Conservation (phyloP, 1,140 invertebrate genomes). For the Aphelinus atriplicis region DNA sequence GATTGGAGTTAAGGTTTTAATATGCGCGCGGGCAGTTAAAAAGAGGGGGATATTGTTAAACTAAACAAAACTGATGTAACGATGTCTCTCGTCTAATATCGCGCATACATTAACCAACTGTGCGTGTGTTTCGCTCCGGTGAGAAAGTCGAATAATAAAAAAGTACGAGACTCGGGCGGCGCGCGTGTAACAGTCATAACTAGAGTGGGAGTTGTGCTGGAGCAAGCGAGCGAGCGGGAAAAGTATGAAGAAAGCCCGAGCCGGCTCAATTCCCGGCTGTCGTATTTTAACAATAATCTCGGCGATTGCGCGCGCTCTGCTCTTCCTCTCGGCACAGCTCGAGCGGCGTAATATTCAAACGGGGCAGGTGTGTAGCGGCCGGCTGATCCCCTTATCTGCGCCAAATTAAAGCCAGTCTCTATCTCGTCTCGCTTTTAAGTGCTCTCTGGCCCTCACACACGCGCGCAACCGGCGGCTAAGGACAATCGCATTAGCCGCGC, state of each 20-base stretch:
- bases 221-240: background rate
- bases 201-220: background rate
- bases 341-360: slow-evolving; percentile 37
- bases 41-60: too few relatives aligned
- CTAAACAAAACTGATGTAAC: too few relatives aligned
- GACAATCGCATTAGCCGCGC: slow-evolving; percentile 60
- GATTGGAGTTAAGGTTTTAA: too few relatives aligned
- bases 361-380: slow-evolving; percentile 35
- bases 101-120: too few relatives aligned
- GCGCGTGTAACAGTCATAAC: too few relatives aligned
- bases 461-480: slow-evolving; percentile 47
- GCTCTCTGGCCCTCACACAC: slow-evolving; percentile 51
- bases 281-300: slow-evolving; percentile 44
- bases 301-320: slow-evolving; percentile 28
- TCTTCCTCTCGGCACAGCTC: background rate
- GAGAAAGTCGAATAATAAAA: too few relatives aligned
- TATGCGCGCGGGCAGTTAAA: too few relatives aligned
- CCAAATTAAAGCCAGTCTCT: slow-evolving; percentile 41
- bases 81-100: too few relatives aligned
- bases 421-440: slow-evolving; percentile 41
- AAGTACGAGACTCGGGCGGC: too few relatives aligned
- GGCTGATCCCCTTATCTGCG: slow-evolving; percentile 35
- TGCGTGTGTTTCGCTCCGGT: too few relatives aligned
- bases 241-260: too few relatives aligned
- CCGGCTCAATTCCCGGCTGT: slow-evolving; percentile 16